These are phyloP conservation scores for Sarcophaga carnaria DNA, from an alignment of 2,888 invertebrate species.

Conservation along the genomic window DNA sequence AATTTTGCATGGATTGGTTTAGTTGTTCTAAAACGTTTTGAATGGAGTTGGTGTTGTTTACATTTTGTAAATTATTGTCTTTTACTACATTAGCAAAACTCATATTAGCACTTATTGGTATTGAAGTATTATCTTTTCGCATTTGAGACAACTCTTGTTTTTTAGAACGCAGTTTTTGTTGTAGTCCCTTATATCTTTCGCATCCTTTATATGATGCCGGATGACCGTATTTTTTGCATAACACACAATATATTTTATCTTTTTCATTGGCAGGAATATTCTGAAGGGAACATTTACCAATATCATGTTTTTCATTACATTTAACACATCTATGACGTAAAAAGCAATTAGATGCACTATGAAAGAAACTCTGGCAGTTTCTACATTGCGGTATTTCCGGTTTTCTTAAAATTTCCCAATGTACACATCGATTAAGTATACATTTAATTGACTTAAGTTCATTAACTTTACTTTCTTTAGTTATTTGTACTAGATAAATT, in stretches of 20 bases:
- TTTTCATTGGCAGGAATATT: slow-evolving; percentile 3
- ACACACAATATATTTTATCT: background rate
- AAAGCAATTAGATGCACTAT: background rate
- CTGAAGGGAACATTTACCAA: slow-evolving; percentile 9
- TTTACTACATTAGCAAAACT: too few relatives aligned
- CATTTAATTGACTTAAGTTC: too few relatives aligned
- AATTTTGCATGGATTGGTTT: too few relatives aligned
- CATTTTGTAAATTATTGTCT: background rate
- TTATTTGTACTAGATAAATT: too few relatives aligned
- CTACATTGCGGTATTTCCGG: too few relatives aligned
- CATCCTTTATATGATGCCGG: too few relatives aligned
- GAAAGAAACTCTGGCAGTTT: too few relatives aligned
- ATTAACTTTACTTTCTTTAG: too few relatives aligned
- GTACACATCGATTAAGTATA: too few relatives aligned
- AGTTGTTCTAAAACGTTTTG: background rate
- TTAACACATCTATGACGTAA: background rate
- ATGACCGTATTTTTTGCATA: background rate
- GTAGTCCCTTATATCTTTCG: too few relatives aligned
- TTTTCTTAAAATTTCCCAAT: too few relatives aligned
- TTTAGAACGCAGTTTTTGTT: background rate
- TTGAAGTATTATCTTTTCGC: background rate
- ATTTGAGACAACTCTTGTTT: background rate
- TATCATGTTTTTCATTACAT: slow-evolving; percentile 6
- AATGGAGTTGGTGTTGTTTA: background rate
- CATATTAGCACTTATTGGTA: too few relatives aligned